Evolutionary conservation across 2,113 vertebrate species (phyloP).

Genomic region (Nannospalax galili): DNA sequence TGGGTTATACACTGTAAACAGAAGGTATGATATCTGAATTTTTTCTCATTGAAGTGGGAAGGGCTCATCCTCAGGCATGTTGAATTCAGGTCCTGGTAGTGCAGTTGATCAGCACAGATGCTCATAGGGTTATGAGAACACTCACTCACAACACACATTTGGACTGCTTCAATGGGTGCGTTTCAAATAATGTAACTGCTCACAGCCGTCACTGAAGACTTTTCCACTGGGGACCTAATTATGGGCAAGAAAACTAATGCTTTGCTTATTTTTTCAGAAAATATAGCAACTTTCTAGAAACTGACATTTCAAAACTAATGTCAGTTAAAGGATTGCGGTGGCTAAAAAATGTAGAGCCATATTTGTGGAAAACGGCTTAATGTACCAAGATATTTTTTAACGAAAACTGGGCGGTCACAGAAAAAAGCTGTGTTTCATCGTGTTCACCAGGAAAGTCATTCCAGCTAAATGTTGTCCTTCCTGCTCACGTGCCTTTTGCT

Average conservation of each 20-base stretch:
- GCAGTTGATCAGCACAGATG: not conserved
- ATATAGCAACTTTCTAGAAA: not conserved
- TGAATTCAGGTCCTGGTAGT: no score
- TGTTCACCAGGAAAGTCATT: no score
- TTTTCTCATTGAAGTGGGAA: not conserved
- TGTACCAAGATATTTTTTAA: no score
- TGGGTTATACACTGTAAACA: not conserved
- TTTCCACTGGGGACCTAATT: not conserved
- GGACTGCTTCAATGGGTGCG: not conserved
- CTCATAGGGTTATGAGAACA: not conserved
- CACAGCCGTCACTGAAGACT: not conserved
- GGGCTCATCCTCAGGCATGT: fast-evolving
- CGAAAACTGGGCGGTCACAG: no score
- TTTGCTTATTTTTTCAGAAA: not conserved
- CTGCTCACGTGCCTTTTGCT: no score
- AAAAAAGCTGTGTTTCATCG: no score
- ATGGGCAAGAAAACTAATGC: not conserved
- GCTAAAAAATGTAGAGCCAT: not conserved
- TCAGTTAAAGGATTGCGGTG: not conserved
- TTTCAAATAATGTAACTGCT: not conserved
- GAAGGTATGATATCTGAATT: not conserved
- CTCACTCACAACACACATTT: fast-evolving
- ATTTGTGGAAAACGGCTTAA: no score
- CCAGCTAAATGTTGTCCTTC: no score
- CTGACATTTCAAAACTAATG: not conserved